Conservation (phyloP, 2,113 vertebrate species). For the Petroica traversi region DNA sequence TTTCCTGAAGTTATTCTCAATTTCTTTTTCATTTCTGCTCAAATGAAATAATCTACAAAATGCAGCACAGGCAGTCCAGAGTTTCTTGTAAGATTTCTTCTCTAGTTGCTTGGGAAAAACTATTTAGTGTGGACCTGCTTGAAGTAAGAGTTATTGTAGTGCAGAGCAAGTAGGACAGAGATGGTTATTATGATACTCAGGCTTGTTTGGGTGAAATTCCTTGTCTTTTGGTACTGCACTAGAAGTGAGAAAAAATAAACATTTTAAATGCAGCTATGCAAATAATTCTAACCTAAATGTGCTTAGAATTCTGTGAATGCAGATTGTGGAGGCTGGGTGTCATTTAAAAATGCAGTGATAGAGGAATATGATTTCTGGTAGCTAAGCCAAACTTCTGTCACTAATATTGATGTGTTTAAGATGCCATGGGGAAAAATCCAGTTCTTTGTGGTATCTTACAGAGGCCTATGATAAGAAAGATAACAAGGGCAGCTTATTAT, state of each 20-base stretch:
- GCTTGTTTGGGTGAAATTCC: not conserved
- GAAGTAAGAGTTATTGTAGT: not conserved
- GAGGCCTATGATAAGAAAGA: not conserved
- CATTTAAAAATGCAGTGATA: not conserved
- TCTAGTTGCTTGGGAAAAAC: not conserved
- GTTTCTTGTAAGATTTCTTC: not conserved
- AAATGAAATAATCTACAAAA: not conserved
- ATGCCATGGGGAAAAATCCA: not conserved
- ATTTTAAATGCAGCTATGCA: not conserved
- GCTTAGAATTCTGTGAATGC: not conserved
- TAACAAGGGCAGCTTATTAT: not conserved
- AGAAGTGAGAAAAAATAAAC: not conserved
- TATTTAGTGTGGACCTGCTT: not conserved
- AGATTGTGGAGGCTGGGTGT: not conserved
- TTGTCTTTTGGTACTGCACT: not conserved
- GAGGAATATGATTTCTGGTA: not conserved
- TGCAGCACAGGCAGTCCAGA: not conserved
- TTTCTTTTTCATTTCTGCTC: not conserved
- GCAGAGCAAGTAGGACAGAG: not conserved
- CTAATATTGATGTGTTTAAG: not conserved
- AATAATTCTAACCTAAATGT: not conserved
- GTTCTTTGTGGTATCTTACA: not conserved
- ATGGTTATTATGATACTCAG: not conserved
- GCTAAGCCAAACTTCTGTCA: not conserved
- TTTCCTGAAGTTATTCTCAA: rapidly evolving